Conservation (phyloP, 2,113 vertebrate species). For the Indicator indicator region DNA sequence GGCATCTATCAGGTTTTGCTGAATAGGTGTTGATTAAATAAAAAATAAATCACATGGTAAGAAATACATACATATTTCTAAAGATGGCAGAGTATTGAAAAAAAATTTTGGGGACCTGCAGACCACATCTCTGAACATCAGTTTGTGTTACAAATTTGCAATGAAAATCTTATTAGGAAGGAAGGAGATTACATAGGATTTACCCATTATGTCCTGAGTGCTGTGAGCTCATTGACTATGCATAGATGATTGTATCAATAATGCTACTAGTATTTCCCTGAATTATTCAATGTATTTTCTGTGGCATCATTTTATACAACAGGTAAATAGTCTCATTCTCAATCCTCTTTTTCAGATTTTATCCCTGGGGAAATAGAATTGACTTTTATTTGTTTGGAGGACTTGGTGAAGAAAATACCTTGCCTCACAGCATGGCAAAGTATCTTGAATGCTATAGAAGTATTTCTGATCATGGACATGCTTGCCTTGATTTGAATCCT, state of each 20-base stretch:
- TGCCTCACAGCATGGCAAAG: neutral
- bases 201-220: neutral
- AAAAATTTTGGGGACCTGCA: neutral
- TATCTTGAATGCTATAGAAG: neutral
- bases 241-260: conserved; percentile 23
- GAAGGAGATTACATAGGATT: neutral
- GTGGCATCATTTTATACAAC: neutral
- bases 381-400: neutral
- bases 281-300: neutral
- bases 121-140: neutral
- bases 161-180: neutral
- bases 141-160: neutral
- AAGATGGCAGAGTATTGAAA: neutral
- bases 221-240: neutral
- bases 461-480: neutral
- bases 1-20: neutral
- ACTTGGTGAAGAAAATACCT: neutral
- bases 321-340: neutral
- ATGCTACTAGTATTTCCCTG: neutral
- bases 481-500: neutral
- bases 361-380: neutral
- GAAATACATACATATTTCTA: neutral
- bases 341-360: neutral
- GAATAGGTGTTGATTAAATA: neutral
- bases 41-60: neutral